phyloP scores from a whole-genome alignment of 1,140 invertebrate species.

The Pseudomyrmex dendroicus region DNA sequence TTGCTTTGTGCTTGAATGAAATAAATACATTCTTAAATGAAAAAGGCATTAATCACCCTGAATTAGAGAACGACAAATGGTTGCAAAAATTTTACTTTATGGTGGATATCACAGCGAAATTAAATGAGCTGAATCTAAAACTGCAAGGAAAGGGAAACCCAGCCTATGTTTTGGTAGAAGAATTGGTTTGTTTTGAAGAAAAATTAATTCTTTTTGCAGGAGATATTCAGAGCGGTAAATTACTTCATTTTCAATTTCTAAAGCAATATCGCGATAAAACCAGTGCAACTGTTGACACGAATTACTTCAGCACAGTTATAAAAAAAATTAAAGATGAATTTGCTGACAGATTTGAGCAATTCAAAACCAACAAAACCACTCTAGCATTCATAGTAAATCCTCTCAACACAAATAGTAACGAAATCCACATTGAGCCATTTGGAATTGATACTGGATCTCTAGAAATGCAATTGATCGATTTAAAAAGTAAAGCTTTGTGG shows the following conservation, averaged over 20 bases:
- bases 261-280: constrained; percentile 47
- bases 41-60: constrained; percentile 72
- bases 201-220: constrained; percentile 11
- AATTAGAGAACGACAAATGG: constrained; percentile 75
- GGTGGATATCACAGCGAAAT: constrained; percentile 73
- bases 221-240: too few species aligned
- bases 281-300: constrained; percentile 53
- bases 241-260: not conserved
- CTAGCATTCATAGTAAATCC: constrained; percentile 74
- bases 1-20: too few species aligned
- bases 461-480: constrained; percentile 75
- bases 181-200: constrained; percentile 41
- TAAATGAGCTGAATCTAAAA: constrained; percentile 78
- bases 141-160: not conserved
- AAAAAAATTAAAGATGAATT: constrained; percentile 74
- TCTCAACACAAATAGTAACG: constrained; percentile 72
- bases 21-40: constrained; percentile 65
- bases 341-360: constrained; percentile 70
- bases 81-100: constrained; percentile 76
- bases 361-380: constrained; percentile 70
- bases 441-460: constrained; percentile 69
- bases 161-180: constrained; percentile 2
- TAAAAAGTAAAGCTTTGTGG: constrained; percentile 72
- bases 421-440: constrained; percentile 71
- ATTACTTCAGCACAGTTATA: constrained; percentile 72